Conservation (phyloP, 2,113 vertebrate species). For the Mustela lutreola region DNA sequence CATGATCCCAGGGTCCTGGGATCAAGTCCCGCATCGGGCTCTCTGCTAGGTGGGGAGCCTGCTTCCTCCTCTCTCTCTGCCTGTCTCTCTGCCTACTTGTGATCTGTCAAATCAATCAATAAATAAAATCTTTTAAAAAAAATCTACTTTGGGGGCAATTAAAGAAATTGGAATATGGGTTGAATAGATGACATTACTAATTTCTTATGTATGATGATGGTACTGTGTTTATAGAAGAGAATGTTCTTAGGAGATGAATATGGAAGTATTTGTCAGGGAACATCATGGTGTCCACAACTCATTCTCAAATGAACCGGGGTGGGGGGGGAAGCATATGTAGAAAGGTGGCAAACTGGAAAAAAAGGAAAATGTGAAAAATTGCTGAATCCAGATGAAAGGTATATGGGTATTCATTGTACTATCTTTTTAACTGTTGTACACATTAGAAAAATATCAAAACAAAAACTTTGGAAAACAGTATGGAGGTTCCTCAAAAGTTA, state of each 20-base stretch:
- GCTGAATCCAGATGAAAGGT: not conserved
- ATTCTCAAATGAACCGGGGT: not conserved
- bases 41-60: too few species aligned
- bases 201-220: not conserved
- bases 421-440: not conserved
- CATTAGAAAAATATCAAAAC: not conserved
- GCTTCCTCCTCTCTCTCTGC: too few species aligned
- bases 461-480: not conserved
- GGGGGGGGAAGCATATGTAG: not conserved
- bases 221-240: not conserved
- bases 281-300: not conserved
- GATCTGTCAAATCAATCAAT: too few species aligned
- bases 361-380: not conserved
- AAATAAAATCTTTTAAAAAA: not conserved
- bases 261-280: not conserved
- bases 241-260: not conserved
- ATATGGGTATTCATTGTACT: not conserved
- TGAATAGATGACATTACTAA: not conserved
- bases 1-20: too few species aligned
- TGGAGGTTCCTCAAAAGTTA: not conserved
- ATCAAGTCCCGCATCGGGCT: too few species aligned
- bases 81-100: too few species aligned
- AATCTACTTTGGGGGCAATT: not conserved
- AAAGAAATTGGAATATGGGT: not conserved
- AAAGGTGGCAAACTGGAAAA: not conserved